Conservation (phyloP, 2,888 invertebrate species). For the Plagodis dolabraria region DNA sequence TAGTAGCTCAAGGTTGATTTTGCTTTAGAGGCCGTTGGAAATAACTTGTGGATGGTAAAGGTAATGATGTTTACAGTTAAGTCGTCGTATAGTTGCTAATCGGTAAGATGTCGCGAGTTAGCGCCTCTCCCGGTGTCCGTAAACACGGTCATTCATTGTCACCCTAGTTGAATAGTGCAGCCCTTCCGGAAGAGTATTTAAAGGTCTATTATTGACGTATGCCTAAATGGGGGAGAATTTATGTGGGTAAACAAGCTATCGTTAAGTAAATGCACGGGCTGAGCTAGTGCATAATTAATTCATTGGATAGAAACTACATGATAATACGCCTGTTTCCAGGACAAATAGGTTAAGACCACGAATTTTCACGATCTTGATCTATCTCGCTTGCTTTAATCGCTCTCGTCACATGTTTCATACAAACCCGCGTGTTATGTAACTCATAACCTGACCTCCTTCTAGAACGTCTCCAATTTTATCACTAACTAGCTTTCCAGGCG, state of each 20-base stretch:
- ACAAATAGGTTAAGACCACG: too few relatives aligned
- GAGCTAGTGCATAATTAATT: too few relatives aligned
- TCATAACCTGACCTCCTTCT: too few relatives aligned
- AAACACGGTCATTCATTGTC: constrained; percentile 80
- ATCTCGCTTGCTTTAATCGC: too few relatives aligned
- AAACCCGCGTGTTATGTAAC: too few relatives aligned
- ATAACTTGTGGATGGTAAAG: constrained; percentile 54
- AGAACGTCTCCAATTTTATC: too few relatives aligned
- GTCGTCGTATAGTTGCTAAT: constrained; percentile 79
- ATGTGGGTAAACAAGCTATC: constrained; percentile 1
- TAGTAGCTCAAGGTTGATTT: constrained; percentile 34
- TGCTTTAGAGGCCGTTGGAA: constrained; percentile 36
- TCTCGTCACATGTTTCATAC: too few relatives aligned
- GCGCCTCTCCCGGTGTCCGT: constrained; percentile 83
- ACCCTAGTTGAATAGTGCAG: constrained; percentile 63
- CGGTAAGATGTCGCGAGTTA: constrained; percentile 79
- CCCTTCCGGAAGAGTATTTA: constrained; percentile 50
- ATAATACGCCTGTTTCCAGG: too few relatives aligned
- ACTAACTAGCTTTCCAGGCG: too few relatives aligned
- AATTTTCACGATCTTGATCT: too few relatives aligned
- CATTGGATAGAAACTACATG: too few relatives aligned
- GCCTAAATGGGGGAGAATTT: constrained; percentile 10
- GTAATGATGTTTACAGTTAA: constrained; percentile 83
- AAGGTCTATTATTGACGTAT: constrained; percentile 32
- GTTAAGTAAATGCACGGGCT: neutral